phyloP scores from a whole-genome alignment of 2,797 vertebrate species.

The Notolepis coatsorum region DNA sequence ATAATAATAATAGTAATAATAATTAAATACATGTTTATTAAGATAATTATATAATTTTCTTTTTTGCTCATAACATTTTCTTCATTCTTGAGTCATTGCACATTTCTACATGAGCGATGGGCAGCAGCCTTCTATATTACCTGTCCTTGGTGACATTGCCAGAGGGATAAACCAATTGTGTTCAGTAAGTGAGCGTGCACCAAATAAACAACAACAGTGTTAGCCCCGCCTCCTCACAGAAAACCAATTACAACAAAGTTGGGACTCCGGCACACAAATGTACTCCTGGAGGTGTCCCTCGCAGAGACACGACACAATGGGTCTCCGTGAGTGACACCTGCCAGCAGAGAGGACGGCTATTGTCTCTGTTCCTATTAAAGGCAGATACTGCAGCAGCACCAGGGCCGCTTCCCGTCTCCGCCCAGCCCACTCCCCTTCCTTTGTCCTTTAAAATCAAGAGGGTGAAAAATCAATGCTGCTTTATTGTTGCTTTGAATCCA shows the following conservation, averaged over 20 bases:
- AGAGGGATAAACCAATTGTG: constrained; percentile 50
- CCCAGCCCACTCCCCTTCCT: constrained; percentile 31
- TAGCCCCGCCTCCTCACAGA: constrained; percentile 52
- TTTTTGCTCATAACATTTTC: no score
- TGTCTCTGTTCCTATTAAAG: constrained; percentile 39
- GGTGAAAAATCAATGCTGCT: constrained; percentile 66
- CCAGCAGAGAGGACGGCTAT: constrained; percentile 27
- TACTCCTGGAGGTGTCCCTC: constrained; percentile 18
- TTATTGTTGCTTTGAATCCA: constrained; percentile 61
- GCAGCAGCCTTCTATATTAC: constrained; percentile 25
- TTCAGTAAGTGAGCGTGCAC: constrained; percentile 62
- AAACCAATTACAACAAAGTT: constrained; percentile 66
- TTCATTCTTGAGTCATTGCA: no score
- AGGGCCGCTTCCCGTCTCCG: not conserved
- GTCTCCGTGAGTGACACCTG: constrained; percentile 55
- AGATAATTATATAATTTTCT: not conserved
- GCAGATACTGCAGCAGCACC: constrained; percentile 28
- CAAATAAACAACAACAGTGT: constrained; percentile 65
- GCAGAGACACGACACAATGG: constrained; percentile 40
- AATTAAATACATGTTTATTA: no score
- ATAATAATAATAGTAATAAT: no score
- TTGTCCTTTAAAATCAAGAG: constrained; percentile 70
- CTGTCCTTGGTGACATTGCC: constrained; percentile 57
- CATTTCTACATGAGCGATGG: no score
- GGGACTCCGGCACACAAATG: constrained; percentile 44